Conservation (phyloP, 1,140 invertebrate species). For the Sogatella furcifera region DNA sequence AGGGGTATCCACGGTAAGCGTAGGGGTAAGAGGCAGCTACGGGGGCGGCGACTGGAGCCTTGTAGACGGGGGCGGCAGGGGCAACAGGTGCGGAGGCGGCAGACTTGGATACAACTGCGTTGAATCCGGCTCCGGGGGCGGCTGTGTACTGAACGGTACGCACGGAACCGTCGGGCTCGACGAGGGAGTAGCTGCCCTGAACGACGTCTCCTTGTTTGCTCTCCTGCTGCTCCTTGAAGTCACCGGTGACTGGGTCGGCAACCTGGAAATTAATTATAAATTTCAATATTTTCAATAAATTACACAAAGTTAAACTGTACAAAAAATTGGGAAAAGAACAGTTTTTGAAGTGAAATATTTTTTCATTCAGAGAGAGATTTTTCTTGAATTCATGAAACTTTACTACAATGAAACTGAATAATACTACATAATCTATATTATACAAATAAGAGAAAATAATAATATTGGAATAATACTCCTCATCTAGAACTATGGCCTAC, state of each 20-base stretch:
- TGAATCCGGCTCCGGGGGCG: constrained; percentile 68
- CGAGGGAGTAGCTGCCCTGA: constrained; percentile 60
- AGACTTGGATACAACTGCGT: constrained; percentile 59
- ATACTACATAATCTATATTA: too few species aligned
- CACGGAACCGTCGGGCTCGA: constrained; percentile 65
- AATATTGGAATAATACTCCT: too few species aligned
- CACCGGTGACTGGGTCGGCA: constrained; percentile 39
- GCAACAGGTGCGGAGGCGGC: constrained; percentile 33
- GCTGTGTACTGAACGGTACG: constrained; percentile 65
- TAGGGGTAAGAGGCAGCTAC: neutral
- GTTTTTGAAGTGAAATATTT: too few species aligned
- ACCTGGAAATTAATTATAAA: too few species aligned
- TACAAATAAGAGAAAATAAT: too few species aligned
- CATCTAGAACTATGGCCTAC: too few species aligned
- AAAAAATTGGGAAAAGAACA: too few species aligned
- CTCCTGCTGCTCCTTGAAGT: constrained; percentile 29
- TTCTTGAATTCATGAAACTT: too few species aligned
- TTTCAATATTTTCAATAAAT: too few species aligned
- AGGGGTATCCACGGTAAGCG: neutral
- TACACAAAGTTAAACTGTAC: too few species aligned
- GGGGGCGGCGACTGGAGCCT: neutral
- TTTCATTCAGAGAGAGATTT: too few species aligned
- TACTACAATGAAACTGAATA: too few species aligned
- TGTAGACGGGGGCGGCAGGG: neutral
- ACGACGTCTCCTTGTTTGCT: constrained; percentile 38